A percentile compares a stretch with the other conserved stretches of the same genome.
These are phyloP conservation scores for Corythornis vintsioides DNA, from an alignment of 2,113 vertebrate genomes.

Conservation along the genomic window DNA sequence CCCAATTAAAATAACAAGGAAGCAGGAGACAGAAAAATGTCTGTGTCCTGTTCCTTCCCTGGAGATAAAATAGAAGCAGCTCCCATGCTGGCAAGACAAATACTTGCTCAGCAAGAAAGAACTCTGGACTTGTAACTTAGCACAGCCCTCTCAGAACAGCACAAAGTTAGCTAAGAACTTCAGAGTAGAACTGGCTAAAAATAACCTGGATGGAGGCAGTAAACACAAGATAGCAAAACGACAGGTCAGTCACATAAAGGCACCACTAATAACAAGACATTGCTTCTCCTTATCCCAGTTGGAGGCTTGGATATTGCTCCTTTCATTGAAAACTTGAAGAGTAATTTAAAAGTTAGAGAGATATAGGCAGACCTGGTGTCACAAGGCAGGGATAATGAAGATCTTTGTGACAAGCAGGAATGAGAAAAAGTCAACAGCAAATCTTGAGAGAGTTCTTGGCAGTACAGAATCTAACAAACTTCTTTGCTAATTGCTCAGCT, in stretches of 20 bases:
- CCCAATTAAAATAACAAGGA: not conserved
- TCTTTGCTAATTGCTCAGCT: not conserved
- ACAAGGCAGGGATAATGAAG: not conserved
- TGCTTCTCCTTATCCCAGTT: not conserved
- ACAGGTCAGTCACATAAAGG: not conserved
- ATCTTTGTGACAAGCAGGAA: not conserved
- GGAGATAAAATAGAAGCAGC: not conserved
- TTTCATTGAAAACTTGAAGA: not conserved
- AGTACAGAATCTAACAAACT: not conserved
- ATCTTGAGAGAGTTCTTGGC: not conserved
- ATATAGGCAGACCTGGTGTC: not conserved
- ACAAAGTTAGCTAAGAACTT: conserved; percentile 39
- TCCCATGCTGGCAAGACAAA: conserved; percentile 48
- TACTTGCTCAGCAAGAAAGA: conserved; percentile 35
- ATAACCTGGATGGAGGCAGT: conserved; percentile 32
- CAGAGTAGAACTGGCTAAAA: conserved; percentile 51
- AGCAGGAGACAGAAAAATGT: not conserved
- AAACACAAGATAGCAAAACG: not conserved
- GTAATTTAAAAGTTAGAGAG: not conserved
- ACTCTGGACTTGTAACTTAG: conserved; percentile 28
- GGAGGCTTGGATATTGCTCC: not conserved
- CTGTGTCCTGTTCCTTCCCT: not conserved
- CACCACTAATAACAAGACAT: not conserved
- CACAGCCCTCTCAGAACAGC: conserved; percentile 56
- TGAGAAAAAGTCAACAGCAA: not conserved